A percentile compares a stretch with the other conserved stretches of the same genome.
Evolutionary conservation across 2,888 invertebrate species (phyloP).

Genomic region (Minunthozetes semirufus): DNA sequence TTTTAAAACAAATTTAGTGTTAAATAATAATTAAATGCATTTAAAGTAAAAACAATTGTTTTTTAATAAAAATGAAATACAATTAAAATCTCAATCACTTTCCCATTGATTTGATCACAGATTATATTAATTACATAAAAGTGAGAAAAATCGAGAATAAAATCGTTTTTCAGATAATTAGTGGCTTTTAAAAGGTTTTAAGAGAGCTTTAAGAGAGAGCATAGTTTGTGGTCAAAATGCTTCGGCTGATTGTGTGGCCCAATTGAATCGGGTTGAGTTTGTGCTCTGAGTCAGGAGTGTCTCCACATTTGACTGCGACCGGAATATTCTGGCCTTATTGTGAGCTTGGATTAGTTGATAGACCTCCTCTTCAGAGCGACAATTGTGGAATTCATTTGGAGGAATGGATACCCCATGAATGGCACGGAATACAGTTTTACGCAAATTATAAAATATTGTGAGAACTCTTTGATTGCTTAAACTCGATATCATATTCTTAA

Average conservation of each 20-base stretch:
- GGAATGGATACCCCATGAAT: slow-evolving; percentile 29
- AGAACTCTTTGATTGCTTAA: slow-evolving; percentile 36
- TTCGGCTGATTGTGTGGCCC: slow-evolving; percentile 8
- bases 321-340: slow-evolving; percentile 14
- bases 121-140: slow-evolving; percentile 1
- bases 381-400: slow-evolving; percentile 31
- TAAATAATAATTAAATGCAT: too few species aligned
- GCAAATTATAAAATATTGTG: slow-evolving; percentile 38
- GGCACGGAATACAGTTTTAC: slow-evolving; percentile 30
- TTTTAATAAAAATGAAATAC: neutral
- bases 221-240: neutral
- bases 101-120: neutral
- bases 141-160: neutral
- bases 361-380: slow-evolving; percentile 31
- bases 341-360: slow-evolving; percentile 21
- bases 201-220: neutral
- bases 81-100: neutral
- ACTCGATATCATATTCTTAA: slow-evolving; percentile 37
- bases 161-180: neutral
- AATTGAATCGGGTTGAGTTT: neutral
- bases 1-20: too few species aligned
- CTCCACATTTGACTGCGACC: slow-evolving; percentile 15
- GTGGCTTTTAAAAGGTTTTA: neutral
- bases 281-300: neutral
- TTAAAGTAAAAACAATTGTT: too few species aligned